Evolutionary conservation across 1,140 invertebrate species (phyloP), one percentile per base, ranked within the genome.

Genomic region (Tetranychus urticae): DNA sequence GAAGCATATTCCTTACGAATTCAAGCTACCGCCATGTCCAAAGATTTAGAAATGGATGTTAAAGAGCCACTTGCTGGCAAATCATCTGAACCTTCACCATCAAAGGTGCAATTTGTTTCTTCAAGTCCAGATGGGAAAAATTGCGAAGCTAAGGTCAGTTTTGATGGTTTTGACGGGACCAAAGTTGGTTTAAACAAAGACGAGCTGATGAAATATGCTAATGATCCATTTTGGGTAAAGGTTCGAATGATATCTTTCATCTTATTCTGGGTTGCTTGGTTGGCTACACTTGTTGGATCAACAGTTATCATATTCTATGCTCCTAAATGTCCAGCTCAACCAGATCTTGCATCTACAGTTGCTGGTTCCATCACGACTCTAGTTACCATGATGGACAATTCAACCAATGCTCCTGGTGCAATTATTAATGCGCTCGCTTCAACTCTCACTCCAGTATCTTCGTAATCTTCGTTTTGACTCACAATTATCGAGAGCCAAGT

Each of bases 201-300:
- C 68, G 88, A 92, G 69, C 72, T 93, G 56, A 82, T 91, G 83
- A 88, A 88, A 72, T 74, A 71, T 61, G 86, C 85, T 0, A 88
- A 88, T 68, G 86, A 91, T 73, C 88, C 88, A 39, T 90, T 89
- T 70, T 93, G 88, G 88, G 78, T 89, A 37, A 79, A 80, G 56
- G 72, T 89, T 54, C 78, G 88, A 66, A 88, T 84, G 85, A 76
- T 81, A 64, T 78, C 91, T 58, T 92, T 92, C 69, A 74, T 86
- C 37, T 66, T 80, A 7, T 93, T 92, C 70, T 92, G 88, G 88
- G 63, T 82, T 14, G 68, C 85, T 42, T 93, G 88, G 88, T 68
- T 82, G 57, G 80, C 77, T 45, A 92, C 91, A 87, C 71, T 92
- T 47, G 79, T 79, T 45, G 85, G 84, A 35, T 85, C 88, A 13